phyloP scores from a whole-genome alignment of 2,888 invertebrate genomes.

The Malacosoma neustria region DNA sequence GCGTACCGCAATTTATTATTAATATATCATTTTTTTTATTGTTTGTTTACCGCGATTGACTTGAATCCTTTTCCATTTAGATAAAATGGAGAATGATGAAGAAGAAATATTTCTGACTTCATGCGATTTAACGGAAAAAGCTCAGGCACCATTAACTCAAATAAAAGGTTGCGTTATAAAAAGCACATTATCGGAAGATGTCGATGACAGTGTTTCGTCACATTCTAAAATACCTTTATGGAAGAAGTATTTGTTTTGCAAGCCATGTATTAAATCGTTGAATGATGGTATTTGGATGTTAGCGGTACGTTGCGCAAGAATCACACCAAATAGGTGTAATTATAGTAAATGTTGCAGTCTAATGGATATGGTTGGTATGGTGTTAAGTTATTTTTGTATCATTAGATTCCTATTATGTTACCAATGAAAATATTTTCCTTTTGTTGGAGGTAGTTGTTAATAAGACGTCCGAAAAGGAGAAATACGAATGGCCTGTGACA shows the following conservation, averaged over 20 bases:
- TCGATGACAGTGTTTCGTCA: constrained; percentile 12
- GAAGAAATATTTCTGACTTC: constrained; percentile 45
- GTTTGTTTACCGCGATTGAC: not conserved
- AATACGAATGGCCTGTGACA: constrained; percentile 36
- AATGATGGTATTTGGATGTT: constrained; percentile 38
- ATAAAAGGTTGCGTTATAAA: constrained; percentile 42
- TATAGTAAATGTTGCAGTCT: constrained; percentile 33
- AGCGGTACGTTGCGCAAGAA: constrained; percentile 55
- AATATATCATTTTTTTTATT: not conserved
- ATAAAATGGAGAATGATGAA: constrained; percentile 29
- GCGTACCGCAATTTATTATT: not conserved
- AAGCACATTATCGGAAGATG: constrained; percentile 23
- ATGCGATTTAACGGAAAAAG: constrained; percentile 39
- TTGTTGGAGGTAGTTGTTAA: constrained; percentile 33
- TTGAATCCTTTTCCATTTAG: constrained; percentile 21
- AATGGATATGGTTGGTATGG: constrained; percentile 42
- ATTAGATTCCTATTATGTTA: not conserved
- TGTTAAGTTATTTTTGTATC: not conserved
- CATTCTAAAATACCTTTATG: constrained; percentile 18
- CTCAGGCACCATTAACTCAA: constrained; percentile 23
- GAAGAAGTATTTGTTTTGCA: constrained; percentile 39
- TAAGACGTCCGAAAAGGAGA: constrained; percentile 39
- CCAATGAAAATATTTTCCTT: constrained; percentile 4
- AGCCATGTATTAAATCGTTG: constrained; percentile 24
- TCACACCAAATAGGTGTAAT: constrained; percentile 30